These are phyloP conservation scores for Gavialis gangeticus DNA, from an alignment of 2,113 vertebrate genomes.

Conservation along the genomic window DNA sequence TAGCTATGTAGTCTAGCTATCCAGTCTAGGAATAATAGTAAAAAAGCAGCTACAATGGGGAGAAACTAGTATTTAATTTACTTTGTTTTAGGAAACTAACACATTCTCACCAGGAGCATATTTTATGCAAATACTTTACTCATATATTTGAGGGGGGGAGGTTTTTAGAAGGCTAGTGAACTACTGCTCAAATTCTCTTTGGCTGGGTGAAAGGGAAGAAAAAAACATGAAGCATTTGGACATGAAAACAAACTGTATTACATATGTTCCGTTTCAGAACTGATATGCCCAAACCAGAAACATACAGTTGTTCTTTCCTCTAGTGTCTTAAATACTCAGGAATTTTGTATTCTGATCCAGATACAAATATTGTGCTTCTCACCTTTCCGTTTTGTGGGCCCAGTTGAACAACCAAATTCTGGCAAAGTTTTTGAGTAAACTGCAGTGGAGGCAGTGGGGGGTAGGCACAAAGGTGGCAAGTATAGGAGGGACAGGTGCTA, in stretches of 20 bases:
- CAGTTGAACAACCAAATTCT: neutral
- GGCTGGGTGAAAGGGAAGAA: neutral
- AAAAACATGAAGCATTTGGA: neutral
- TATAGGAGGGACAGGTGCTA: no score
- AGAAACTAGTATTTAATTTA: neutral
- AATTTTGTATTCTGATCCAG: neutral
- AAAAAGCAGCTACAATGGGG: accelerated
- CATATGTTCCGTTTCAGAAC: neutral
- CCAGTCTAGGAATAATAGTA: neutral
- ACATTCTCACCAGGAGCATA: neutral
- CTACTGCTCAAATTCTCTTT: neutral
- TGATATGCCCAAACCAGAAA: neutral
- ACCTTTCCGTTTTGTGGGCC: neutral
- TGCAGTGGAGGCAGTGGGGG: no score
- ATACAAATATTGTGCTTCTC: neutral
- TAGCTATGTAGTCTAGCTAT: neutral
- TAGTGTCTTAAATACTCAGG: neutral
- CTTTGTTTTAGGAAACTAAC: neutral
- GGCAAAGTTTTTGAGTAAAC: neutral
- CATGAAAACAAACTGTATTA: neutral
- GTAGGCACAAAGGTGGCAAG: no score
- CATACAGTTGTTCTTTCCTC: neutral
- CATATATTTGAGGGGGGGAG: no score
- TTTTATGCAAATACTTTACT: neutral
- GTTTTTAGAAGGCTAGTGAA: no score